These are phyloP conservation scores for Hypocryptadius cinnamomeus DNA, from an alignment of 2,113 vertebrate genomes.

Conservation along the genomic window DNA sequence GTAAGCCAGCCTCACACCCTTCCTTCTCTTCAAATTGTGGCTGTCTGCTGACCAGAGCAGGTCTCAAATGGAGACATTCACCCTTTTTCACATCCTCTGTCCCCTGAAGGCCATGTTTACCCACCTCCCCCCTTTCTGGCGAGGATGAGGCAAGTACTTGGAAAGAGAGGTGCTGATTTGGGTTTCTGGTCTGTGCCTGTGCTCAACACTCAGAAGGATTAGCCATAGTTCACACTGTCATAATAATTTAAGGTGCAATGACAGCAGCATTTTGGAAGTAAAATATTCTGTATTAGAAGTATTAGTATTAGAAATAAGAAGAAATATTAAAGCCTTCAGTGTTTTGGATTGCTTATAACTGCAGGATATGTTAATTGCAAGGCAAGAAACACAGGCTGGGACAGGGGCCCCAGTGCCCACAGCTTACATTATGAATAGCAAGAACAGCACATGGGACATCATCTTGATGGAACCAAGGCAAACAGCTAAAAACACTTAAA, in stretches of 20 bases:
- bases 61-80: neutral
- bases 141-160: neutral
- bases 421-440: neutral
- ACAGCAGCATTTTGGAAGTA: neutral
- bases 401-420: neutral
- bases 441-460: neutral
- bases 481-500: slow-evolving; percentile 48
- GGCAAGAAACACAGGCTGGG: neutral
- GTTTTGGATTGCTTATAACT: neutral
- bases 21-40: neutral
- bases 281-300: neutral
- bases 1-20: neutral
- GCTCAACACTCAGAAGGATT: neutral
- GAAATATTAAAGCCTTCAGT: neutral
- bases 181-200: neutral
- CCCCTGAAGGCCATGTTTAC: neutral
- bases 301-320: neutral
- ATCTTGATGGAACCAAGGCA: neutral
- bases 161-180: neutral
- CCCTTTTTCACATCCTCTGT: neutral
- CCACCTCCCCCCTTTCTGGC: neutral
- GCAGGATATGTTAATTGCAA: neutral
- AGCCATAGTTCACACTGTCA: neutral
- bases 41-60: neutral
- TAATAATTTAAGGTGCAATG: neutral